Base-by-base conservation (phyloP, 2,113 vertebrate species). In the Dolichallabes microphthalmus region DNA sequence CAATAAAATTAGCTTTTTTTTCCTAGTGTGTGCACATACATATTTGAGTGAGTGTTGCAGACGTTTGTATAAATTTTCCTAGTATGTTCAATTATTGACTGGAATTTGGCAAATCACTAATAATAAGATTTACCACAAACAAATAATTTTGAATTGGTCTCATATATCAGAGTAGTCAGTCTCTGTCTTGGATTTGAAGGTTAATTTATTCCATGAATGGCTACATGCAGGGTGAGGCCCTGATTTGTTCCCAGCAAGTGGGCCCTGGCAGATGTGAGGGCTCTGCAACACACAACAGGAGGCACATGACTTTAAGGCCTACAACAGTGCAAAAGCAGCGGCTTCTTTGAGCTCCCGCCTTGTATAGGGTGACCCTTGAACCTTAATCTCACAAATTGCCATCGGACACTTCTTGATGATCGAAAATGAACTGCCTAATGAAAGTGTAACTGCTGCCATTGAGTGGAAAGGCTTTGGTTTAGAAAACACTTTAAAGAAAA, bases 391-490 rank as follows among this genome's bases (percentile, higher is more conserved):
- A 89, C 90, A 89, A 90, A 88, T 89, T 4, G 19, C 87, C 61
- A 88, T 83, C 86, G 55, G 87, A 82, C 53, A 82, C 88, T 89
- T 84, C 90, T 86, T 88, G 64, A 89, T 91, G 84, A 88, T 85
- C 82, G 88, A 91, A 90, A 92, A 88, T 90, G 0, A 89, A 89
- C 90, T 90, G 82, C 75, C 82, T 92, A 92, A 92, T 93, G 87
- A 86, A 91, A 88, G 87, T 91, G 86, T 90, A 90, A 92, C 39
- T 52, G 71, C 71, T 74, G 20, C 87, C 5, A 25, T 79, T 68
- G 32, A 73, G 69, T 83, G 89, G 92, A 86, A 85, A 87, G 66
- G 61, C 30, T 77, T 77, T 82, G 11, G 13, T 53, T 30, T 82
- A 81, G 71, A 64, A 75, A 25, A 35, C 12, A 27, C 35, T 86